Conservation (phyloP, 2,797 vertebrate genomes). For the Podargus strigoides region DNA sequence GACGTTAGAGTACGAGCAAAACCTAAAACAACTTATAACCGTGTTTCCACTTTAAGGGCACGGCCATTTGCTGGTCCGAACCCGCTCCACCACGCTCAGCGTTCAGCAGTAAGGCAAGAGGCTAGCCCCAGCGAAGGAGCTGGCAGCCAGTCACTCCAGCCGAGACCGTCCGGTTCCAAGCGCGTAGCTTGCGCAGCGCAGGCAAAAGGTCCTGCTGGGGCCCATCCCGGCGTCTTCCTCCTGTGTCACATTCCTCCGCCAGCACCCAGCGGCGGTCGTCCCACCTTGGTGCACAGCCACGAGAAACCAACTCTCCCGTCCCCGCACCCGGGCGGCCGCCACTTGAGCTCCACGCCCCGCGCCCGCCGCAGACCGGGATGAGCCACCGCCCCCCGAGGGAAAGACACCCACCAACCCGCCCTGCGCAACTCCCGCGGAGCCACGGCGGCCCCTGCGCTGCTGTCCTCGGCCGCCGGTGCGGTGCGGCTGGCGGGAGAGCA, state of each 20-base stretch:
- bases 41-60: neutral
- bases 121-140: accelerated
- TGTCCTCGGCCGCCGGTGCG: neutral
- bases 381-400: too few relatives aligned
- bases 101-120: accelerated
- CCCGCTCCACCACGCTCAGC: too few relatives aligned
- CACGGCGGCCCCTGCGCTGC: neutral
- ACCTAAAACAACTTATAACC: accelerated
- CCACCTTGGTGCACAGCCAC: neutral
- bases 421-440: neutral
- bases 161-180: accelerated
- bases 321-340: too few relatives aligned
- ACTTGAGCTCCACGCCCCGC: too few relatives aligned
- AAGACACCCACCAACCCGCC: too few relatives aligned
- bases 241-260: neutral
- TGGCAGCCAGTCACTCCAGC: too few relatives aligned
- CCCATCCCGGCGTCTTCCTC: neutral
- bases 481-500: neutral
- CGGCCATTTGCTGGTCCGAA: neutral
- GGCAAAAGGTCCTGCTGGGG: accelerated
- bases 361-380: accelerated
- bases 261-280: too few relatives aligned
- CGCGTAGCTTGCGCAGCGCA: accelerated
- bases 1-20: neutral
- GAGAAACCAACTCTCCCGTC: accelerated